Base-by-base conservation (phyloP, 2,113 vertebrate species). In the Megaceryle maxima region DNA sequence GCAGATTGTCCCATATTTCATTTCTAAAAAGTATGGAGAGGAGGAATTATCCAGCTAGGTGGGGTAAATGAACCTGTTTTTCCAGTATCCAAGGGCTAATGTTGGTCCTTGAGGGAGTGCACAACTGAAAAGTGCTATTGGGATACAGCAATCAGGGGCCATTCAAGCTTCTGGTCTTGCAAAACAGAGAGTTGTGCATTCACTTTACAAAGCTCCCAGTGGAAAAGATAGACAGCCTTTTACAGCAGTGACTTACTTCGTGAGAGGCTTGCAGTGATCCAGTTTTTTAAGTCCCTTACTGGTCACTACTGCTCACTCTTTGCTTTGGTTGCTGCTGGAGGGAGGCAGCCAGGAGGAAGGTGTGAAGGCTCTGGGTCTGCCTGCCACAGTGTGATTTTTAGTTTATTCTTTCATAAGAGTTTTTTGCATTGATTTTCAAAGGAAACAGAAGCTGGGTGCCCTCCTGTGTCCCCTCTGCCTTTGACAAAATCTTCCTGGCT, bases 1-100 rank as follows among this genome's bases (percentile, higher is more conserved):
- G 51, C 16, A 29, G 68, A 94, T 95, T 96, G 89, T 92, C 46
- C 63, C 66, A 83, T 92, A 95, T 96, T 96, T 97, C 63, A 87
- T 37, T 79, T 89, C 56, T 60, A 62, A 79, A 77, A 96, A 82
- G 16, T 43, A 64, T 68, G n/a, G 73, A 91, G 35, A 50, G 67
- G 70, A 96, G 69, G 51, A 83, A 73, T 91, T 76, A 76, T 14
- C 12, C 41, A 43, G 22, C 9, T 73, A 39, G 28, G 74, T 55
- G 51, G 19, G 5, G 46, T 73, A 78, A 94, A 59, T 69, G 31
- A 87, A 79, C 80, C 28, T 79, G 80, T 56, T 89, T 91, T 94
- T 95, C 81, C 41, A 70, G 86, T 92, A 82, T n/a, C 15, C 4
- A 64, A 91, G 28, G 35, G 33, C n/a, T 63, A 53, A 10, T 51